Base-by-base conservation (phyloP, 2,113 vertebrate species). In the Heptranchias perlo region DNA sequence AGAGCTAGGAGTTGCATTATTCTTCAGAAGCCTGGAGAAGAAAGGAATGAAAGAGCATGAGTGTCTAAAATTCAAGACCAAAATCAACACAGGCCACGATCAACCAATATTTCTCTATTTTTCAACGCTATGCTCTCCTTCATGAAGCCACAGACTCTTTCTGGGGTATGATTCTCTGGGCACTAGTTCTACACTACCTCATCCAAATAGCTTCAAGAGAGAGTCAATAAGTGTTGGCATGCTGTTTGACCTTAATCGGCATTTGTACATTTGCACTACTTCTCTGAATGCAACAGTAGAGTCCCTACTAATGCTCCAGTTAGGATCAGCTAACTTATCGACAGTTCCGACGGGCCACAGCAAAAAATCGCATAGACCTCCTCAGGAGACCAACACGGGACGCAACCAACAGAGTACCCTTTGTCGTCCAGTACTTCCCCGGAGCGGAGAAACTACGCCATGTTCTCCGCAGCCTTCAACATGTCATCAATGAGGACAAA, bases 11-110 rank as follows among this genome's bases (percentile, higher is more conserved):
- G 44, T 13, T 78, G 96, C 13, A 52, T 96, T 95, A 31, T 67
- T 94, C 54, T 87, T 52, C 39, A 96, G 65, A 3, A 96, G 69
- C 62, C 96, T 96, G 91, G 14, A 58, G 62, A 64, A 67, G 58
- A 69, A 69, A 35, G 44, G 44, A 95, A 13, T 49, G 61, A 47
- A 49, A 67, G n/a, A 69, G 28, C 16, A n/a, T 35, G 62, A 6
- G 18, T 39, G n/a, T 5, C 35, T 21, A 62, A 62, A 62, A 23
- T 16, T 0, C 58, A 39, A 18, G 61, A 39, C 54, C 6, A 62
- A 58, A 61, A 58, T 91, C 87, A 89, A 89, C 47, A 52, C 7
- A 35, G 28, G 31, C 69, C 69, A 58, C 31, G 5, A 92, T 61
- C 31, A 92, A n/a, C 54, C 4, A 7, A 5, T 39, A 82, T 82